phyloP scores from a whole-genome alignment of 2,888 invertebrate genomes.

The Melanchra persicariae region DNA sequence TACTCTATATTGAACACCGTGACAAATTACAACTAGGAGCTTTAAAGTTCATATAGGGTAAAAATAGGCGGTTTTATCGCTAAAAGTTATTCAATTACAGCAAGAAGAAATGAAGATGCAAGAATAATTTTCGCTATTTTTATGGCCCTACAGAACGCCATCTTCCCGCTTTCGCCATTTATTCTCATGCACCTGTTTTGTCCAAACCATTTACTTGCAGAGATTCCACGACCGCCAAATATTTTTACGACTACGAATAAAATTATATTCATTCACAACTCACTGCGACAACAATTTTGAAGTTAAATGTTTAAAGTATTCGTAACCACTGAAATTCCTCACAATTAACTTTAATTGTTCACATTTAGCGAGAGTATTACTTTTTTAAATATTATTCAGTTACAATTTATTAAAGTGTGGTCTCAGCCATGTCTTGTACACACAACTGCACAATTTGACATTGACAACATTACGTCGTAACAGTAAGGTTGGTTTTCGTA shows the following conservation, averaged over 20 bases:
- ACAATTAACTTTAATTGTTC: neutral
- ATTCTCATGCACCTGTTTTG: slow-evolving; percentile 41
- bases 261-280: neutral
- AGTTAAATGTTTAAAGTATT: neutral
- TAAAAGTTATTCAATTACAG: no score
- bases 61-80: no score
- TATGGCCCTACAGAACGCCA: slow-evolving; percentile 2
- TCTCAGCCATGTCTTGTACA: no score
- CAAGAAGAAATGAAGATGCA: neutral
- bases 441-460: no score
- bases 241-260: slow-evolving; percentile 6
- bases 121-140: neutral
- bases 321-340: neutral
- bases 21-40: no score
- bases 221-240: slow-evolving; percentile 22
- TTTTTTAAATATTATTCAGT: no score
- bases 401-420: no score
- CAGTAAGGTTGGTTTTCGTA: no score
- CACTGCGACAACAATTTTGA: neutral
- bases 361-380: no score
- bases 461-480: no score
- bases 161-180: slow-evolving; percentile 34
- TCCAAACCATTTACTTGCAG: slow-evolving; percentile 23
- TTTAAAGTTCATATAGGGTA: no score
- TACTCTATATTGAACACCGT: no score